Evolutionary conservation across 2,113 vertebrate genomes (phyloP), one percentile per base, ranked within the genome.

Genomic region (Stegastes partitus): DNA sequence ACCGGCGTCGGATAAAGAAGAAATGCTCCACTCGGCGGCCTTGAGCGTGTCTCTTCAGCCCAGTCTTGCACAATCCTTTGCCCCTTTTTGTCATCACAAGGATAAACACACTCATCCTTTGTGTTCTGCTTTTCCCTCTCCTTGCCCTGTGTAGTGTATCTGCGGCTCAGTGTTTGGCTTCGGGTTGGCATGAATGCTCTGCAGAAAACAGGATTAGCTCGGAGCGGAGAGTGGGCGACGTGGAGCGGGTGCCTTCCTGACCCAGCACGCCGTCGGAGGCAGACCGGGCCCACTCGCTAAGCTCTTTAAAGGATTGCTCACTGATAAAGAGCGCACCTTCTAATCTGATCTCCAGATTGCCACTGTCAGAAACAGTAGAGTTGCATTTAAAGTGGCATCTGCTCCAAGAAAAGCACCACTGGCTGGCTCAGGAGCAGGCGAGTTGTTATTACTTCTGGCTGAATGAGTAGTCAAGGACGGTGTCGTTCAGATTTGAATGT

Each of bases 301-400:
- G 86, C 92, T 89, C 87, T 91, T 93, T 92, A 92, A 80, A 64
- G 87, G 92, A 91, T 93, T 88, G 83, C 86, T 73, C 3, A 21
- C 86, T 74, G 86, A 89, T 81, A 74, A 81, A 81, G 83, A 84
- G 68, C 73, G 53, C 82, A 83, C 75, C 81, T 88, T 68, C 78
- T 91, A 90, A 91, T 92, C 89, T 88, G 87, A 90, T 92, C 84
- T 81, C 85, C 83, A 88, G 92, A 86, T 88, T 89, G 84, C 83
- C 5, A 1, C 83, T 79, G 88, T 90, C 90, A 87, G 68, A 89
- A 87, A 79, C 72, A 16, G 70, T 80, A 65, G 72, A 88, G 83
- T 77, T 78, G 77, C 76, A 63, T 77, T 77, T 59, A 76, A 74
- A 80, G 81, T 37, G 44, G 84, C 89, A 81, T 81, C 87, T 85